phyloP scores from a whole-genome alignment of 2,888 invertebrate species.

The Hoplodrina blanda region DNA sequence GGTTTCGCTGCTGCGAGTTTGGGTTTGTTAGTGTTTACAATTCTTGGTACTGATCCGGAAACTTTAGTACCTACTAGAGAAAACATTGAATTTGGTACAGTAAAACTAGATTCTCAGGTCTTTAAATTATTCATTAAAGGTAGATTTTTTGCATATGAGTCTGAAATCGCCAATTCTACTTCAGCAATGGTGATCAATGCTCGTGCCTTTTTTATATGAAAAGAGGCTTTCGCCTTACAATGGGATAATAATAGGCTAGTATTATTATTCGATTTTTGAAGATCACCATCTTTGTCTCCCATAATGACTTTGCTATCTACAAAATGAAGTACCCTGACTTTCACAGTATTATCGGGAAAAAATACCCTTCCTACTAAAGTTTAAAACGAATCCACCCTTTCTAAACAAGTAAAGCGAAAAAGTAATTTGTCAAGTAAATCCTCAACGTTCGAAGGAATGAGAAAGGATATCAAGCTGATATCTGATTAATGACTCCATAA shows the following conservation, averaged over 20 bases:
- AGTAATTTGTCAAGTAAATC: slow-evolving; percentile 90
- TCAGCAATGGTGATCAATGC: too few species aligned
- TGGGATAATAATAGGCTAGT: too few species aligned
- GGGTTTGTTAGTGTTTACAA: slow-evolving; percentile 29
- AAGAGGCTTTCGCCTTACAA: too few species aligned
- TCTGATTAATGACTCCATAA: slow-evolving; percentile 81
- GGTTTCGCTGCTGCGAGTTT: slow-evolving; percentile 31
- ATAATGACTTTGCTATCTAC: slow-evolving; percentile 31
- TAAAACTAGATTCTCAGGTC: neutral
- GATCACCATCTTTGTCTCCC: neutral
- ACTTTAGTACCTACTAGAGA: neutral
- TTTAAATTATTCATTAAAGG: neutral
- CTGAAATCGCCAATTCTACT: too few species aligned
- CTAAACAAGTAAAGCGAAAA: slow-evolving; percentile 84
- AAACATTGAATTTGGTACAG: neutral
- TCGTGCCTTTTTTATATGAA: too few species aligned
- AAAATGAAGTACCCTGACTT: slow-evolving; percentile 33
- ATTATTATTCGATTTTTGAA: neutral
- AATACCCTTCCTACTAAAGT: slow-evolving; percentile 44
- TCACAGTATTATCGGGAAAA: slow-evolving; percentile 39
- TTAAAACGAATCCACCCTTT: slow-evolving; percentile 55
- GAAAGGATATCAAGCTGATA: slow-evolving; percentile 74
- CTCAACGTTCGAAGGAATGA: slow-evolving; percentile 76
- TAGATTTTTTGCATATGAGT: neutral
- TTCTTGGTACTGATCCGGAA: slow-evolving; percentile 13